Conservation (phyloP, 2,113 vertebrate genomes). For the Ifrita kowaldi region DNA sequence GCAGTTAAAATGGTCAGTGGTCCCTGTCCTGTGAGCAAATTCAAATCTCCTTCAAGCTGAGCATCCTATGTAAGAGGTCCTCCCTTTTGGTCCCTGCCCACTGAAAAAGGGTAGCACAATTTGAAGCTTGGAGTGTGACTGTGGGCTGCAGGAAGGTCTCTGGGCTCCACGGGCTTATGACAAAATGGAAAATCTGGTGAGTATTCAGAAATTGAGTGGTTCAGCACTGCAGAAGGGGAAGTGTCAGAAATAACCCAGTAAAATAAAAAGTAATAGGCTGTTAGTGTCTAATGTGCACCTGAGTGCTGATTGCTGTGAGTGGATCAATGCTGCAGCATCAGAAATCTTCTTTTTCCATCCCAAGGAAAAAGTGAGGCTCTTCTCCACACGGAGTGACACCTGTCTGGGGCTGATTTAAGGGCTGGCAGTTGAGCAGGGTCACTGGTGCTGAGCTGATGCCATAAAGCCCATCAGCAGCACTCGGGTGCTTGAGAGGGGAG, state of each 20-base stretch:
- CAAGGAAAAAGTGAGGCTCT: background rate
- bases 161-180: rapidly evolving
- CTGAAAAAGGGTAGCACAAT: background rate
- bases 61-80: background rate
- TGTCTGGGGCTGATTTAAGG: slow-evolving; percentile 48
- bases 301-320: background rate
- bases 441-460: background rate
- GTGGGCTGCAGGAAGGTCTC: background rate
- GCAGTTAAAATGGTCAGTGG: background rate
- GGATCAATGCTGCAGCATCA: background rate
- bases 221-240: background rate
- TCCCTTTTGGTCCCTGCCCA: background rate
- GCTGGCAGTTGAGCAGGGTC: background rate
- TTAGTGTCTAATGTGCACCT: background rate
- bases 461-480: slow-evolving; percentile 25
- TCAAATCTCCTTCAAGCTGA: background rate
- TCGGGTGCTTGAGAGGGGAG: background rate
- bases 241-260: background rate
- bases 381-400: background rate
- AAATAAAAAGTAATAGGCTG: background rate
- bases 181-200: background rate
- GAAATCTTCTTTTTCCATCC: background rate
- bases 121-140: background rate
- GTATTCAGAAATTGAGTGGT: background rate
- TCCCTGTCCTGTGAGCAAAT: background rate